These are phyloP conservation scores for Wasmannia auropunctata DNA, from an alignment of 1,140 invertebrate genomes.

Conservation along the genomic window DNA sequence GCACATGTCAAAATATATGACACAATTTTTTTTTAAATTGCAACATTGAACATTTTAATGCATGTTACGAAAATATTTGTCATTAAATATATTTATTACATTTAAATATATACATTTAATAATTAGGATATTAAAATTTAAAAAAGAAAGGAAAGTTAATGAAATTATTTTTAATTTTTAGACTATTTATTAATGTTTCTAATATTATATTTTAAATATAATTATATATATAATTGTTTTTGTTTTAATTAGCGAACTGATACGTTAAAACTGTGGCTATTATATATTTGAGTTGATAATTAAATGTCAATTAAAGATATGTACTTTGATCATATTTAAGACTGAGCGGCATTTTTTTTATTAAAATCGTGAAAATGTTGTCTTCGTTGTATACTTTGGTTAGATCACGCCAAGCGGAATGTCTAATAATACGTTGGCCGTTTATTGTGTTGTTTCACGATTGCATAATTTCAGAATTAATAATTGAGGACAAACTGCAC, in stretches of 20 bases:
- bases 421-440: slow-evolving; percentile 35
- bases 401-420: not conserved
- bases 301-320: not conserved
- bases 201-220: slow-evolving; percentile 11
- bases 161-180: not conserved
- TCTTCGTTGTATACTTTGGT: not conserved
- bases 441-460: slow-evolving; percentile 29
- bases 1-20: not conserved
- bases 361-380: not conserved
- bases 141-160: not conserved
- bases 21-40: not conserved
- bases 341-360: not conserved
- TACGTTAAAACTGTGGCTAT: not conserved
- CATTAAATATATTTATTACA: not conserved
- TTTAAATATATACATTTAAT: not conserved
- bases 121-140: not conserved
- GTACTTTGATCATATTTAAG: not conserved
- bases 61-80: not conserved
- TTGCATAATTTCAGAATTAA: slow-evolving; percentile 43
- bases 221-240: not conserved
- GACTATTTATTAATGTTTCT: not conserved
- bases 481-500: not conserved
- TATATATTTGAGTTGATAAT: not conserved
- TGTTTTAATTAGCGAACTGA: not conserved
- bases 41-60: not conserved